Evolutionary conservation across 2,113 vertebrate genomes (phyloP).

Genomic region (Chaetorhynchus papuensis): DNA sequence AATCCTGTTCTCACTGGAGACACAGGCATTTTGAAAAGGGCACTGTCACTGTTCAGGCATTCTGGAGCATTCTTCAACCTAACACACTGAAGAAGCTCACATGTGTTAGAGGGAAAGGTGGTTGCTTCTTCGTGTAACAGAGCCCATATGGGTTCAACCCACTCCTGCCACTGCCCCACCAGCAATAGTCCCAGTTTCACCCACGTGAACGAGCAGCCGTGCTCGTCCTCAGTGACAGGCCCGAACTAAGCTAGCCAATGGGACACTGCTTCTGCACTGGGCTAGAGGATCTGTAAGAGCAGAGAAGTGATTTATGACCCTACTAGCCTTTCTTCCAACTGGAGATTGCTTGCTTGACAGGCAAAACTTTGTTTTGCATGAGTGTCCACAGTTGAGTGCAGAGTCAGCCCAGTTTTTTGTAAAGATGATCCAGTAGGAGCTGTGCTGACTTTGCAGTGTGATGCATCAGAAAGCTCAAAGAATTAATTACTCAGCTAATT

Average conservation of each 20-base stretch:
- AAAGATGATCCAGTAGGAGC: neutral
- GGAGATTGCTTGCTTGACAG: neutral
- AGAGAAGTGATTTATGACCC: neutral
- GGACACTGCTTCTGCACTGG: neutral
- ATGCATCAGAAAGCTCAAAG: neutral
- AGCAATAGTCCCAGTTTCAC: neutral
- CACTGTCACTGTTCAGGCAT: neutral
- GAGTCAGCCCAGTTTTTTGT: neutral
- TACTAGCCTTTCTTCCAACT: neutral
- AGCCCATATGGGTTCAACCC: rapidly evolving
- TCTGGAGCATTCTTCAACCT: neutral
- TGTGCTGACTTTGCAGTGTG: neutral
- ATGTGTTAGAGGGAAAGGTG: neutral
- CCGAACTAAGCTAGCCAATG: neutral
- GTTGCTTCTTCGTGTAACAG: neutral
- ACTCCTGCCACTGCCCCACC: rapidly evolving
- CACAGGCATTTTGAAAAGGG: neutral
- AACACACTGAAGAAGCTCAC: neutral
- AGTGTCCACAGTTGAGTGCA: neutral
- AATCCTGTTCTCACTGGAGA: neutral
- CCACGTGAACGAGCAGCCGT: rapidly evolving
- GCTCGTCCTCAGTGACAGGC: rapidly evolving
- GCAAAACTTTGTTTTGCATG: neutral
- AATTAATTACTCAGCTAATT: neutral
- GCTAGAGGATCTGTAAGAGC: neutral